phyloP scores from a whole-genome alignment of 2,113 vertebrate genomes.

The Carettochelys insculpta region DNA sequence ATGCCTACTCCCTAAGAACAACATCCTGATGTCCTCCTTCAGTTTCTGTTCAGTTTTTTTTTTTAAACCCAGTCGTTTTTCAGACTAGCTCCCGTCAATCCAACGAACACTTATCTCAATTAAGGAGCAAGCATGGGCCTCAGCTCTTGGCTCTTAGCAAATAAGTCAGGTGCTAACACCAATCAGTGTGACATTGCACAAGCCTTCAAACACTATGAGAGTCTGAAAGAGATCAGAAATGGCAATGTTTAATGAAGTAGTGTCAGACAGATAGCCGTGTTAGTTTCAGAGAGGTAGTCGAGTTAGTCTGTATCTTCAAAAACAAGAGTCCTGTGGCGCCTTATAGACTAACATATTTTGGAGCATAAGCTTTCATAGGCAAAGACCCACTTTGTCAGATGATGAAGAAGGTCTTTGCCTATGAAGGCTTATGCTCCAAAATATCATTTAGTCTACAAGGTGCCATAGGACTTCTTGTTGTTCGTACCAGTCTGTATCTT shows the following conservation, averaged over 20 bases:
- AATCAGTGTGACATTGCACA: not conserved
- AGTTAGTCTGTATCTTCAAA: no score
- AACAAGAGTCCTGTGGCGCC: no score
- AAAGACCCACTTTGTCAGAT: no score
- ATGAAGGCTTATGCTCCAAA: no score
- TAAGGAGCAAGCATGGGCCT: not conserved
- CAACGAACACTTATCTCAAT: not conserved
- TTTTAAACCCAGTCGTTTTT: not conserved
- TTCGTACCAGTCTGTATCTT: no score
- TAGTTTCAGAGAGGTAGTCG: no score
- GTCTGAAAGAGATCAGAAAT: not conserved
- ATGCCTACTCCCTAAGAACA: not conserved
- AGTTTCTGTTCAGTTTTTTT: not conserved
- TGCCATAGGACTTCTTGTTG: no score
- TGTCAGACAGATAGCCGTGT: no score
- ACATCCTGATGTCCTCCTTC: not conserved
- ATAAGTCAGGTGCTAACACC: not conserved
- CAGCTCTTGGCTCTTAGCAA: not conserved
- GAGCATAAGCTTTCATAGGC: no score
- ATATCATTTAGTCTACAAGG: no score
- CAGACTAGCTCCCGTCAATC: not conserved
- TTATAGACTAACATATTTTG: no score
- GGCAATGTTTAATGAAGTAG: not conserved
- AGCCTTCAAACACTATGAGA: not conserved
- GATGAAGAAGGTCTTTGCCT: no score